Base-by-base conservation (phyloP, 2,888 invertebrate genomes). In the Lasioglossum zephyrum region DNA sequence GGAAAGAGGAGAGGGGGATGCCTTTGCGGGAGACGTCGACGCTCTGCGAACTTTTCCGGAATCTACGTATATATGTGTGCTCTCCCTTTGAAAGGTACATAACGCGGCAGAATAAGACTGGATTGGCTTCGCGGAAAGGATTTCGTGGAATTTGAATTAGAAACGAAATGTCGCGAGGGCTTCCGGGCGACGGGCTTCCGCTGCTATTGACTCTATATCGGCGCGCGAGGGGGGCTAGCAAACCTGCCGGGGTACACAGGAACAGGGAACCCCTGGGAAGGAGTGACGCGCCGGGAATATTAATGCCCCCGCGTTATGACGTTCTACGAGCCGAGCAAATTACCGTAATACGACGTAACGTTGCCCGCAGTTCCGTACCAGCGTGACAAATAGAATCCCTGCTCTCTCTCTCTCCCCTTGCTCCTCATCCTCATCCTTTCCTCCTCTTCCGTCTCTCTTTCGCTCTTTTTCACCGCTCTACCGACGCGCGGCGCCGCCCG, bases 71-170 rank as follows among this genome's bases (percentile, higher is more conserved):
- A 87, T 84, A 85, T 76, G 81, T 77, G 85, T n/a, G 57, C n/a
- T 57, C 76, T 77, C 18, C 79, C 88, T 91, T 88, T 88, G 84
- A 88, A 85, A 85, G 75, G 81, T 86, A 63, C 73, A 53, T 36
- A 79, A 70, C 82, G 75, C 75, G 72, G 85, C 74, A 82, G 84
- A 88, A 90, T 84, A 89, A 89, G 87, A 63, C 79, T 77, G 84
- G 73, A 88, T 91, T 85, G 88, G 85, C 82, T 90, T 79, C 85
- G 85, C 57, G 82, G 89, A 89, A 89, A 89, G 86, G 85, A 90
- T 90, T 87, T 89, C 79, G 75, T 84, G 86, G 89, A 89, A 90
- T 90, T 91, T 86, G 89, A 90, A 90, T 90, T 89, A 89, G 82
- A 79, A 87, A 81, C 82, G 91, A 89, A 90, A 90, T 77, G 82